A percentile compares a stretch with the other conserved stretches of the same genome.
phyloP scores from a whole-genome alignment of 1,140 invertebrate species.

The Drosophila navojoa region DNA sequence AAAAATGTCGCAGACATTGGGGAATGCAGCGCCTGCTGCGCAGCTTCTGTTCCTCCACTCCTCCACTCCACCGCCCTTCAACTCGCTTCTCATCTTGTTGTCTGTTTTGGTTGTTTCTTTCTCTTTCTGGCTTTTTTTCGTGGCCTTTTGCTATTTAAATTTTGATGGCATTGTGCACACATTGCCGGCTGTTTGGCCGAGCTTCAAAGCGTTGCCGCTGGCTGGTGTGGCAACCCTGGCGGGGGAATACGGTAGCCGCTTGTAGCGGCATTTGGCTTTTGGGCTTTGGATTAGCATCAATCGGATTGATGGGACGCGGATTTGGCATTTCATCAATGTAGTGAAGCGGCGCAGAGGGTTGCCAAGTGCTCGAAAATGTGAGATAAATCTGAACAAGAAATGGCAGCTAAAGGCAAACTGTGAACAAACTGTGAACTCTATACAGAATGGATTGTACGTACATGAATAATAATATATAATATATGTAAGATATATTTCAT shows the following conservation, averaged over 20 bases:
- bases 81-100: slow-evolving; percentile 12
- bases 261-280: not conserved
- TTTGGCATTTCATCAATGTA: slow-evolving; percentile 71
- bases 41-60: not conserved
- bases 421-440: too few species aligned
- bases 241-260: slow-evolving; percentile 73
- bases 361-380: slow-evolving; percentile 12
- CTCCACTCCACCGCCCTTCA: not conserved
- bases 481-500: not conserved
- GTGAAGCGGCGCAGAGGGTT: slow-evolving; percentile 47
- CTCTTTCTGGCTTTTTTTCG: not conserved
- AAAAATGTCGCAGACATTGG: slow-evolving; percentile 77
- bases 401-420: too few species aligned
- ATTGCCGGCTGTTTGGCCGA: slow-evolving; percentile 32
- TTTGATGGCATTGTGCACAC: slow-evolving; percentile 81
- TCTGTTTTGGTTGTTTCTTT: slow-evolving; percentile 6
- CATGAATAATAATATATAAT: too few species aligned
- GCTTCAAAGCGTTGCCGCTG: slow-evolving; percentile 66
- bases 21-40: slow-evolving; percentile 54
- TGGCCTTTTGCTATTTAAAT: slow-evolving; percentile 71
- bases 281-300: slow-evolving; percentile 67
- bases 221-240: slow-evolving; percentile 16
- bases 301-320: slow-evolving; percentile 51
- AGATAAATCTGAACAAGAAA: not conserved
- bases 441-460: too few species aligned